Conservation (phyloP, 2,888 invertebrate genomes). For the Liodrosophila aerea region DNA sequence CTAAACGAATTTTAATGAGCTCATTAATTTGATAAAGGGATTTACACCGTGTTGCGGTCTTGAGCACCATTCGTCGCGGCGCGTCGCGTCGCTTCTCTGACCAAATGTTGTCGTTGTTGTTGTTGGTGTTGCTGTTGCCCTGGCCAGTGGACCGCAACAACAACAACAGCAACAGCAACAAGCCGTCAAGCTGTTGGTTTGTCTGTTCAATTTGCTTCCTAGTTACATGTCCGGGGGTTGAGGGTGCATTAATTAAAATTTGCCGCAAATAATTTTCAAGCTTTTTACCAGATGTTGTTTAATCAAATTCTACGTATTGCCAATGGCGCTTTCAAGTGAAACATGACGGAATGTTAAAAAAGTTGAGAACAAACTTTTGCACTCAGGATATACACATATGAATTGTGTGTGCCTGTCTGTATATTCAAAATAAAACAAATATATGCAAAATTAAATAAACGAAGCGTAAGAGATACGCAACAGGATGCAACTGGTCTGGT, state of each 20-base stretch:
- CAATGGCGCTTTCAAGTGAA: conserved; percentile 42
- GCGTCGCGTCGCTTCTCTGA: conserved; percentile 21
- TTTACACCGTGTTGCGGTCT: conserved; percentile 75
- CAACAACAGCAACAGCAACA: conserved; percentile 1
- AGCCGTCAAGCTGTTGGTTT: conserved; percentile 7
- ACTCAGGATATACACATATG: too few relatives aligned
- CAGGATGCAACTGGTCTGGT: conserved; percentile 48
- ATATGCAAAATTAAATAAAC: conserved; percentile 67
- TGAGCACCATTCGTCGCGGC: conserved; percentile 36
- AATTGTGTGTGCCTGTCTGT: too few relatives aligned
- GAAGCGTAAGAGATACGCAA: conserved; percentile 71
- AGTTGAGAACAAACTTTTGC: too few relatives aligned
- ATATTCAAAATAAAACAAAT: conserved; percentile 28
- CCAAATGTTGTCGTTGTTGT: conserved; percentile 49
- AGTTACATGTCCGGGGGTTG: neutral
- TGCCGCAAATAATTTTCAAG: conserved; percentile 66
- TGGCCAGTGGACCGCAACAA: conserved; percentile 11
- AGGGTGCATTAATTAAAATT: conserved; percentile 71
- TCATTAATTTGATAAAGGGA: conserved; percentile 80
- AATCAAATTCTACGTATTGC: conserved; percentile 62
- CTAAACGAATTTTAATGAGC: conserved; percentile 81
- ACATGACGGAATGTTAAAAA: too few relatives aligned
- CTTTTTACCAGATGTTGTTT: conserved; percentile 51
- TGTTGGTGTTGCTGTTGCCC: conserved; percentile 41
- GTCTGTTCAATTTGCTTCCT: conserved; percentile 6